phyloP scores from a whole-genome alignment of 2,888 invertebrate genomes.

The Acrobasis suavella region DNA sequence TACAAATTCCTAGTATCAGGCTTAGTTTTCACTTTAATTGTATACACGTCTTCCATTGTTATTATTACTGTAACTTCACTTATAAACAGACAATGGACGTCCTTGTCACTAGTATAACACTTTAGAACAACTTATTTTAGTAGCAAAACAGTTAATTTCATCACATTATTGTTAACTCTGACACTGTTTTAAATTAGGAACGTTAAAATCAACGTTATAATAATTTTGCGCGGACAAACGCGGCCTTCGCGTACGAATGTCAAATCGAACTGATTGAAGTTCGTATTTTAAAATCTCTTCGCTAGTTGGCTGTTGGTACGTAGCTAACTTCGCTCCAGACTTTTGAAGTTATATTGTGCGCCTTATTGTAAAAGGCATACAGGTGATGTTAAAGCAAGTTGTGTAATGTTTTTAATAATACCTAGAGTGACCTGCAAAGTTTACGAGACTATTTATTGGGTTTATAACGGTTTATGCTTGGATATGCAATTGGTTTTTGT shows the following conservation, averaged over 20 bases:
- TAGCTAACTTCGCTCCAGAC: not conserved
- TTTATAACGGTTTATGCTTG: conserved; percentile 29
- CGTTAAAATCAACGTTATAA: not conserved
- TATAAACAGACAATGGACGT: not conserved
- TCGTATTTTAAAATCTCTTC: not conserved
- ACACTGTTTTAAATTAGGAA: not conserved
- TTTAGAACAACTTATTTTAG: not conserved
- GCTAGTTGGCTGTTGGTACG: not conserved
- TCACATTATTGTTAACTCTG: conserved; percentile 6
- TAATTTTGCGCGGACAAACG: not conserved
- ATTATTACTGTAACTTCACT: conserved; percentile 25
- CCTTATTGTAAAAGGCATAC: not conserved
- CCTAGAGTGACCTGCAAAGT: conserved; percentile 5
- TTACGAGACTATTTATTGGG: conserved; percentile 35
- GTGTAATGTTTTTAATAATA: not conserved
- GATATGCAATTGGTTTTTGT: conserved; percentile 4
- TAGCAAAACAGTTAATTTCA: not conserved
- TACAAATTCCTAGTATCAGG: conserved; percentile 82
- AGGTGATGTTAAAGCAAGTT: not conserved
- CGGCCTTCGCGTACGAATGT: not conserved
- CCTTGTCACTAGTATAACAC: not conserved
- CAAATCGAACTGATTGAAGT: conserved; percentile 12
- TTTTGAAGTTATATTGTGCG: not conserved
- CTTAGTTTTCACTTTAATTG: conserved; percentile 85
- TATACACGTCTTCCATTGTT: conserved; percentile 86